Percentiles rank a stretch among this genome's conserved stretches.
phyloP scores from a whole-genome alignment of 2,113 vertebrate species.

The Aegithalos caudatus region DNA sequence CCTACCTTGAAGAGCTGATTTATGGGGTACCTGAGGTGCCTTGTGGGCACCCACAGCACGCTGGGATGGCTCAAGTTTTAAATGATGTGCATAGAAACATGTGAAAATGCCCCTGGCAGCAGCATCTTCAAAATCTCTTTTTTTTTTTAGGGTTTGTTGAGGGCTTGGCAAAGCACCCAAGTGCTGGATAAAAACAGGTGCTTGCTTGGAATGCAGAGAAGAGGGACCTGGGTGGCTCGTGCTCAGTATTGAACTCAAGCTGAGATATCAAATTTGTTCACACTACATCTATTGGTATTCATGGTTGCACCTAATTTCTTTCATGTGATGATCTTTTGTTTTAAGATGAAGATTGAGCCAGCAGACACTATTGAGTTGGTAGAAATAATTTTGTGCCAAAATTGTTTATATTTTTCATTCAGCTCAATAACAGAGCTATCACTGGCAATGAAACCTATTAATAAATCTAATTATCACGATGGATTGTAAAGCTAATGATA shows the following conservation, averaged over 20 bases:
- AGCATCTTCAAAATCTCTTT: background rate
- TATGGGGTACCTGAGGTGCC: background rate
- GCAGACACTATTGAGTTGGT: background rate
- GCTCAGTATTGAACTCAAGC: background rate
- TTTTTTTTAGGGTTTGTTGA: background rate
- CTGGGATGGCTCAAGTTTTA: accelerated
- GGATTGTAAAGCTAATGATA: background rate
- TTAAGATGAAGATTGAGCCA: background rate
- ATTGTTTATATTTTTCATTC: background rate
- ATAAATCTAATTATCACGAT: background rate
- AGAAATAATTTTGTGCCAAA: background rate
- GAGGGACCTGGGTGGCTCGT: accelerated
- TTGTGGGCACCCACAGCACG: accelerated
- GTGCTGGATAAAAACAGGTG: background rate
- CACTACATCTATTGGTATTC: accelerated
- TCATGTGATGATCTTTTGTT: background rate
- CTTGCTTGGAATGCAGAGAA: background rate
- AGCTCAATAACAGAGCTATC: background rate
- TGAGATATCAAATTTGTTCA: no score
- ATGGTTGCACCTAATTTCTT: background rate
- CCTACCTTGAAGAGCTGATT: accelerated
- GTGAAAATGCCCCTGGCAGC: background rate
- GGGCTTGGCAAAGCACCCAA: background rate
- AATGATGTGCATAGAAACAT: background rate
- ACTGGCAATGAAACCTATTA: background rate